phyloP scores from a whole-genome alignment of 2,797 vertebrate genomes.

The Enteromius argenteus region DNA sequence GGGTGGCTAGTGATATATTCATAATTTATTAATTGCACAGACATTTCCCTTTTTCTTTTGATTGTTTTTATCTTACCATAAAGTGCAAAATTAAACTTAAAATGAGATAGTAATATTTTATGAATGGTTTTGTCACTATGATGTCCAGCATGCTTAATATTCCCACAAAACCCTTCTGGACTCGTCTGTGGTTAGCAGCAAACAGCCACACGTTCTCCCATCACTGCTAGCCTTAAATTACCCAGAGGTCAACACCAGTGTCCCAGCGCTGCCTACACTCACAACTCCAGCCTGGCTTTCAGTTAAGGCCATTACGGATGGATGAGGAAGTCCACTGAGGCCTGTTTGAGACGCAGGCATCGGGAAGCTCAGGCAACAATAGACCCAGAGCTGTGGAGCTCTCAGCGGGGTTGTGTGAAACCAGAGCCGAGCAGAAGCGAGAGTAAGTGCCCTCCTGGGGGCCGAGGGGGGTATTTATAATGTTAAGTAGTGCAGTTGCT shows the following conservation, averaged over 20 bases:
- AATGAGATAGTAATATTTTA: constrained; percentile 2
- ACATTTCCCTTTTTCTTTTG: no score
- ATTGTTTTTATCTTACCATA: no score
- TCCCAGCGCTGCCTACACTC: constrained; percentile 54
- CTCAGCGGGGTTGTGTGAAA: constrained; percentile 61
- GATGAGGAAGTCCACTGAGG: constrained; percentile 49
- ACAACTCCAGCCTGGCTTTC: constrained; percentile 45
- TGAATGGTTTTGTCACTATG: neutral
- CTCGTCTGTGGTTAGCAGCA: constrained; percentile 58
- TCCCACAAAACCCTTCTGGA: constrained; percentile 44
- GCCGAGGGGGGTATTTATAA: constrained; percentile 53
- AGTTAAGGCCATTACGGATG: constrained; percentile 62
- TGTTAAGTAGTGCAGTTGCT: constrained; percentile 61
- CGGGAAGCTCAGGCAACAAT: constrained; percentile 52
- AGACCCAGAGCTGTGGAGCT: constrained; percentile 35
- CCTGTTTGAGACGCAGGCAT: constrained; percentile 32
- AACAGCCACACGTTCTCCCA: constrained; percentile 65
- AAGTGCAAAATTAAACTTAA: no score
- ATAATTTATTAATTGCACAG: no score
- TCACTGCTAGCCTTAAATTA: constrained; percentile 68
- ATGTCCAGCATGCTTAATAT: constrained; percentile 25
- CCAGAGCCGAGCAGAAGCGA: constrained; percentile 60
- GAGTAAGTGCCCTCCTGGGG: constrained; percentile 68
- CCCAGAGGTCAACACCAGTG: constrained; percentile 65
- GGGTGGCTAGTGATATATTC: no score